Conservation (phyloP, 2,888 invertebrate species). For the Heliconius charithonia region DNA sequence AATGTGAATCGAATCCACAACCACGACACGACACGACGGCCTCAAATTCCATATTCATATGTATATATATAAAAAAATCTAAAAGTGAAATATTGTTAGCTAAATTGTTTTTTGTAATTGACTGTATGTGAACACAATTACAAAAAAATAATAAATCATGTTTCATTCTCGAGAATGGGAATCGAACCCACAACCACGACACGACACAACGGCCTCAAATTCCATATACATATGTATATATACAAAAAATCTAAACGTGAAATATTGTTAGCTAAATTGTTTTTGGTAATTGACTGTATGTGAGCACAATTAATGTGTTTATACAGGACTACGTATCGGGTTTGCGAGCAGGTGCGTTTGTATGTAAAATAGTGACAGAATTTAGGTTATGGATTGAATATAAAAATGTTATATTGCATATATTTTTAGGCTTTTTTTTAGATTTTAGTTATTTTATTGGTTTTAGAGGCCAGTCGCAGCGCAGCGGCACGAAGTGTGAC, state of each 20-base stretch:
- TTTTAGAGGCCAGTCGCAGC: too few relatives aligned
- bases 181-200: too few relatives aligned
- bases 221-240: constrained; percentile 44
- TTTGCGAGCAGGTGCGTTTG: constrained; percentile 24
- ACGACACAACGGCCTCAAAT: constrained; percentile 21
- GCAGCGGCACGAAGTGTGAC: too few relatives aligned
- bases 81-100: constrained; percentile 23
- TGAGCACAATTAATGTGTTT: constrained; percentile 30
- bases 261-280: constrained; percentile 33
- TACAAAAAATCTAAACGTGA: constrained; percentile 29
- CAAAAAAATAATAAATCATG: too few relatives aligned
- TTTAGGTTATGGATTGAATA: constrained; percentile 21
- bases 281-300: constrained; percentile 30
- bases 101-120: constrained; percentile 34
- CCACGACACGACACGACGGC: too few relatives aligned
- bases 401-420: constrained; percentile 8
- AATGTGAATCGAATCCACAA: too few relatives aligned
- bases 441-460: neutral
- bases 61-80: too few relatives aligned
- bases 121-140: constrained; percentile 29
- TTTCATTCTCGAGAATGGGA: too few relatives aligned
- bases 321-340: constrained; percentile 27
- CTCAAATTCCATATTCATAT: constrained; percentile 43
- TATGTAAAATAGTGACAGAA: constrained; percentile 26
- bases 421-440: neutral